Base-by-base conservation (phyloP, 2,113 vertebrate genomes). In the Calypte anna region DNA sequence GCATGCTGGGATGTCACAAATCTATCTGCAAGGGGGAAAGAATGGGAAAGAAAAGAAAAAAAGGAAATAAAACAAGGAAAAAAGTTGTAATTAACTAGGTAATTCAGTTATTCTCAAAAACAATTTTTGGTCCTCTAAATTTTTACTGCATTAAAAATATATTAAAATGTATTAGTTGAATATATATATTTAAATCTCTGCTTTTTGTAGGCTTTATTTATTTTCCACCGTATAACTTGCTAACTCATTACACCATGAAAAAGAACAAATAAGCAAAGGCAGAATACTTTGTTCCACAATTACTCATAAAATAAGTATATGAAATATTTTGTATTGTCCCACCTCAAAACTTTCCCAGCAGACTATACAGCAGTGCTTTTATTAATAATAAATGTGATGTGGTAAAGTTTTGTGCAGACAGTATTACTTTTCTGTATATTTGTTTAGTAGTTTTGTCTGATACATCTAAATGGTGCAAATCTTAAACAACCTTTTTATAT, bases 1-100 rank as follows among this genome's bases (percentile, higher is more conserved):
- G 98, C 50, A 97, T 99, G 98, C 59, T 99, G 98, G 30, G 98
- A 96, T 44, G 98, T 98, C 96, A 99, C 99, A 96, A 98, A 99
- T 14, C 98, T 98, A 94, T 99, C 99, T 99, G 94, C 97, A 91
- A 93, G 59, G 40, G 69, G 61, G 36, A 78, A 82, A 62, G 38
- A 57, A 6, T 13, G 13, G 24, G 3, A 4, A 5, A 12, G 14
- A 4, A 4, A 3, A 5, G 8, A 17, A 14, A 3, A 28, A 54
- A 10, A 40, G 57, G 91, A 69, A 83, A 50, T 50, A 50, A 19
- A 46, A 67, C 7, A 63, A 30, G 28, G 36, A 80, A 59, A 58
- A 8, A 91, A 20, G 1, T 70, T 38, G 7, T 0, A 62, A 82
- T 66, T 84, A 77, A 92, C 24, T 40, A 20, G 3, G 3, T 57